Evolutionary conservation across 2,888 invertebrate genomes (phyloP), one percentile per base, ranked within the genome.

Genomic region (Mesochorus sp.): DNA sequence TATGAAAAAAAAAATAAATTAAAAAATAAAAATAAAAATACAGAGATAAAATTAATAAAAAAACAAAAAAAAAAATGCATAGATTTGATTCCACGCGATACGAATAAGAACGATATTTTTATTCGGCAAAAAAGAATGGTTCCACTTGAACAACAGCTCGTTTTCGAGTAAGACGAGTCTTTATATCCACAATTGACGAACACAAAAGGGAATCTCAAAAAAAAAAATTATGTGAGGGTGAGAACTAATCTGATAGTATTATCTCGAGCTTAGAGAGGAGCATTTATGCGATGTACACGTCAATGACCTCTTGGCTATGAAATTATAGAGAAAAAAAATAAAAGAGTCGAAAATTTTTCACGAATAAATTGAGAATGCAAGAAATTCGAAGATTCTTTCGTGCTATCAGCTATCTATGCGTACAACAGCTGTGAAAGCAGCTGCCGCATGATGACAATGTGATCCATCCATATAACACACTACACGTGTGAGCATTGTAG

Each of bases 371-470:
- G 10, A 19, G 49, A 53, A 61, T 39, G 31, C 53, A 24, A 28
- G 67, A 28, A 67, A 31, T n/a, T 59, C 31, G 31, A 49, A 61
- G 62, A 73, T 73, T 67, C 79, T 80, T 51, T 31, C 8, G 14
- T 59, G 64, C 77, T 80, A 82, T 86, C 84, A 80, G 80, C 81
- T 80, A 80, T 81, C 62, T 28, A n/a, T n/a, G n/a, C n/a, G 80
- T 72, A 82, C 37, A 49, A 86, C 88, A 88, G 88, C 87, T 88
- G 88, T 86, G 83, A 81, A 77, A 83, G 84, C 88, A 87, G 85
- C 85, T 87, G 87, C 84, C 82, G 85, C 85, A 84, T 83, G 59
- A 84, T 84, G 67, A 72, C 53, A 72, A 73, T 72, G 42, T 47
- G 24, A 72, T 59, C 67, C 21, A 72, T 76, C 51, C 28, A 26